Evolutionary conservation across 2,113 vertebrate species (phyloP), one percentile per base, ranked within the genome.

Genomic region (Turnix velox): DNA sequence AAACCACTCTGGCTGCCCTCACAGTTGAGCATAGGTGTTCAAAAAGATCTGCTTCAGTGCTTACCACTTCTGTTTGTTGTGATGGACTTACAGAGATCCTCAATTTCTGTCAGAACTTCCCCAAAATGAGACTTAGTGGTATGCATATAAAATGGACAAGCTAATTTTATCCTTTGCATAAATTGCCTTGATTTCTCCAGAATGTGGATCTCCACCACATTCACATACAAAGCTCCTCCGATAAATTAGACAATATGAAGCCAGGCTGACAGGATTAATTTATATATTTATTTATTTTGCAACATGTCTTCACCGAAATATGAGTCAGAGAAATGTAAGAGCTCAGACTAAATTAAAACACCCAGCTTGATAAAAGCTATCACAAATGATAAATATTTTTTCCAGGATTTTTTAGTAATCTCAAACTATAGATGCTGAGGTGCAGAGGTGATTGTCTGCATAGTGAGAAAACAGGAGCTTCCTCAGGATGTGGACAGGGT

Each of bases 131-230:
- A 39, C 27, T 35, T n/a, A 59, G 18, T 69, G 45, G 78, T 75
- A 73, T 51, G 78, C 73, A 73, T 51, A 80, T 92, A 86, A 90
- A 94, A 89, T 74, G 90, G 84, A 91, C 91, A 87, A 95, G 82
- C 66, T 95, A 92, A 96, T 97, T 81, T 97, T 92, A 82, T 94
- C 68, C 77, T 54, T 85, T 66, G 84, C 62, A 88, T 59, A 81
- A 88, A 86, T 69, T 94, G 81, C 67, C 80, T 75, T 91, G 40
- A 78, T 90, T 90, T 94, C 88, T 90, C 67, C 45, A 59, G 93
- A 96, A 91, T 93, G 82, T 85, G 57, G 39, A 65, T 68, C 37
- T 66, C 54, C 62, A 80, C 83, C 49, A 65, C 19, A 52, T 52
- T 71, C 84, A 61, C 3, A 5, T 39, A 48, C n/a, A 90, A 63